phyloP scores from a whole-genome alignment of 2,888 invertebrate species.

The Stictocephala bisonia region DNA sequence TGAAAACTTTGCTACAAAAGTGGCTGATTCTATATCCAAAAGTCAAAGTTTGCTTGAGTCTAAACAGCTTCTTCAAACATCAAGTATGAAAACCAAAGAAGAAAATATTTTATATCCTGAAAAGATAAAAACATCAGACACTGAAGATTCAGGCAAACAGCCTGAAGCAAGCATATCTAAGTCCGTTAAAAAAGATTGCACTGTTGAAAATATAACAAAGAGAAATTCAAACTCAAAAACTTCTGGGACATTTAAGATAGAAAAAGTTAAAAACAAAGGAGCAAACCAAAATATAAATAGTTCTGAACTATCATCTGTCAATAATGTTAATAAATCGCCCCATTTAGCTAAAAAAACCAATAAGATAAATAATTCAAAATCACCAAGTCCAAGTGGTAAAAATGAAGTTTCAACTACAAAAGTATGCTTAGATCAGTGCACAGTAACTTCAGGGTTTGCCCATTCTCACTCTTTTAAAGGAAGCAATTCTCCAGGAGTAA shows the following conservation, averaged over 20 bases:
- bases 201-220: too few relatives aligned
- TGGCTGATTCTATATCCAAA: slow-evolving; percentile 10
- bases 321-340: slow-evolving; percentile 14
- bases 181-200: too few relatives aligned
- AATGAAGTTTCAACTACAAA: background rate
- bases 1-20: slow-evolving; percentile 16
- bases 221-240: too few relatives aligned
- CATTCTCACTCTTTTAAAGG: background rate
- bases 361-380: slow-evolving; percentile 4
- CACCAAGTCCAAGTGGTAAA: background rate
- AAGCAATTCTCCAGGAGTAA: slow-evolving; percentile 14
- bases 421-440: background rate
- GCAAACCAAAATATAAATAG: background rate
- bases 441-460: background rate
- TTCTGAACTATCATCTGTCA: background rate
- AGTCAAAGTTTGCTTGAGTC: slow-evolving; percentile 14
- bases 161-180: too few relatives aligned
- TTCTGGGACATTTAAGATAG: too few relatives aligned
- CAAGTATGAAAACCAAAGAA: background rate
- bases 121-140: background rate
- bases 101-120: background rate
- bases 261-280: background rate
- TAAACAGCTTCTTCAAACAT: background rate
- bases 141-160: background rate
- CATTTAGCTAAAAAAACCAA: background rate